phyloP scores from a whole-genome alignment of 2,797 vertebrate species.

The Orestias chungarensis region DNA sequence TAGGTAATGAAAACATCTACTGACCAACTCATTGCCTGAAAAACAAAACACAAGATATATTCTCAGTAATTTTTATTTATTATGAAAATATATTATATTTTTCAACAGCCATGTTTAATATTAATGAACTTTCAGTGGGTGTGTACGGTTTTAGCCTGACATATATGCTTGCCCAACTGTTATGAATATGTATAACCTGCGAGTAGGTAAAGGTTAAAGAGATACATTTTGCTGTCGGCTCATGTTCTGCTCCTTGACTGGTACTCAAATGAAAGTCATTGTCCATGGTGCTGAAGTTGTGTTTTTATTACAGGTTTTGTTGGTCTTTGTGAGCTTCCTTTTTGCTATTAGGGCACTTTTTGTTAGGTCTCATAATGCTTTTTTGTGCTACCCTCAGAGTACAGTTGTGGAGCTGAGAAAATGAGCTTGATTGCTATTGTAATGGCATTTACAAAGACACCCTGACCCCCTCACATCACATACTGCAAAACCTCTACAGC shows the following conservation, averaged over 20 bases:
- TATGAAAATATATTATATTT: slow-evolving; percentile 56
- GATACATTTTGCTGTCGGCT: slow-evolving; percentile 43
- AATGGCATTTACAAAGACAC: slow-evolving; percentile 37
- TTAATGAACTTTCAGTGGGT: slow-evolving; percentile 58
- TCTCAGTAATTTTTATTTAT: slow-evolving; percentile 21
- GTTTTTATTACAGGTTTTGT: neutral
- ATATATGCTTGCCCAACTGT: slow-evolving; percentile 50
- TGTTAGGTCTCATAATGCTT: slow-evolving; percentile 11
- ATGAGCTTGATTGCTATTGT: slow-evolving; percentile 29
- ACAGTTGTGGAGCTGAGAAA: slow-evolving; percentile 8
- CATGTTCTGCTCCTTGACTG: slow-evolving; percentile 23
- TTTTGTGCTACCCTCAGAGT: slow-evolving; percentile 11
- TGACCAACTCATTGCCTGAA: slow-evolving; percentile 25
- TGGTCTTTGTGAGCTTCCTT: neutral
- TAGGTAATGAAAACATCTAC: slow-evolving; percentile 23
- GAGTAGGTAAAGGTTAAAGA: slow-evolving; percentile 57
- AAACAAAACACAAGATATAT: slow-evolving; percentile 41
- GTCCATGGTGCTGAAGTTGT: slow-evolving; percentile 71
- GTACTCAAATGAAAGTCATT: slow-evolving; percentile 46
- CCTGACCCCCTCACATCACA: slow-evolving; percentile 24
- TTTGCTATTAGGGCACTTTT: slow-evolving; percentile 15
- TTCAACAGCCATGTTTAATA: slow-evolving; percentile 55
- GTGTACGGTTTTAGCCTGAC: slow-evolving; percentile 41
- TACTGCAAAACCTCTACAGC: too few relatives aligned
- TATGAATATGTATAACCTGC: slow-evolving; percentile 62